Conservation (phyloP, 1,140 invertebrate genomes). For the Drosophila sulfurigaster region DNA sequence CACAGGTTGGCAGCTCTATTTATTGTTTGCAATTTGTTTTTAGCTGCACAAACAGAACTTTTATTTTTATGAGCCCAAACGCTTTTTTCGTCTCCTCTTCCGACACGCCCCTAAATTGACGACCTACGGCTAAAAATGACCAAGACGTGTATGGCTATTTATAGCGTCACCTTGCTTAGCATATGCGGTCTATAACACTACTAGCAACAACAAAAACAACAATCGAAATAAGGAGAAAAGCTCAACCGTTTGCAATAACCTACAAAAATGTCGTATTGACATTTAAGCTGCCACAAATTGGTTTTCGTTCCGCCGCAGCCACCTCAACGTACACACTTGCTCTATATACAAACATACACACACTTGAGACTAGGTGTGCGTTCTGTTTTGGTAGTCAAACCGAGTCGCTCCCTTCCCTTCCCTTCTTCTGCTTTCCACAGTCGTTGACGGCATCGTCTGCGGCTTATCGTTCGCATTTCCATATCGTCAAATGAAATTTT, state of each 20-base stretch:
- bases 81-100: neutral
- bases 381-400: constrained; percentile 20
- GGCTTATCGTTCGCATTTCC: constrained; percentile 72
- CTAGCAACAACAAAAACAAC: constrained; percentile 28
- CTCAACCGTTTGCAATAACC: constrained; percentile 48
- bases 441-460: constrained; percentile 27
- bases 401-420: neutral
- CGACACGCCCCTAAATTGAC: constrained; percentile 30
- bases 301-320: constrained; percentile 55
- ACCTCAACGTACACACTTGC: constrained; percentile 3
- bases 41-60: constrained; percentile 75
- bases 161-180: constrained; percentile 54
- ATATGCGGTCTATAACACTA: constrained; percentile 46
- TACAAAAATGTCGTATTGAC: constrained; percentile 64
- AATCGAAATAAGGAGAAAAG: neutral
- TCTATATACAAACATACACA: neutral
- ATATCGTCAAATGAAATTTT: constrained; percentile 80
- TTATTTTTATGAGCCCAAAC: constrained; percentile 61
- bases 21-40: constrained; percentile 83
- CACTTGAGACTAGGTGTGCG: constrained; percentile 5
- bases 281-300: constrained; percentile 81
- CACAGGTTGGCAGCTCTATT: constrained; percentile 52
- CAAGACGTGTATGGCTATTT: constrained; percentile 72
- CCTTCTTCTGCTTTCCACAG: neutral
- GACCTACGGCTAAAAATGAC: constrained; percentile 59